phyloP scores from a whole-genome alignment of 2,797 vertebrate genomes.

The Helostoma temminkii region DNA sequence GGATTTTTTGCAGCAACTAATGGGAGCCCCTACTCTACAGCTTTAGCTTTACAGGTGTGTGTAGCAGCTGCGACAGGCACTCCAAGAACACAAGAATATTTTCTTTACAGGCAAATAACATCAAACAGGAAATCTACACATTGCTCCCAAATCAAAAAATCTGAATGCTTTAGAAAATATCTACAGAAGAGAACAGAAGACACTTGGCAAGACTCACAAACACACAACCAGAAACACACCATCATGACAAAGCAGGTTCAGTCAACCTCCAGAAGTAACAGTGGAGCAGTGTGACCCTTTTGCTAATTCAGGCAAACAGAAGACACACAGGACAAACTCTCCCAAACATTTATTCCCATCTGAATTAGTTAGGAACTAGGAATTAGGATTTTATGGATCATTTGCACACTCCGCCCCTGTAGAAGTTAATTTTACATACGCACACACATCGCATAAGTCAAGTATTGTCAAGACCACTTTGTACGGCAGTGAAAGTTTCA shows the following conservation, averaged over 20 bases:
- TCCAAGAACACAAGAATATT: slow-evolving; percentile 58
- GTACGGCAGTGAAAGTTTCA: slow-evolving; percentile 67
- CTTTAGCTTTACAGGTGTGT: slow-evolving; percentile 68
- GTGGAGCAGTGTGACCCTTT: slow-evolving; percentile 60
- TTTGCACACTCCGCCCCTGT: slow-evolving; percentile 17
- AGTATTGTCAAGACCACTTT: slow-evolving; percentile 69
- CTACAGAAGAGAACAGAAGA: slow-evolving; percentile 69
- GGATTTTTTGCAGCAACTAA: slow-evolving; percentile 74
- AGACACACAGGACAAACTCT: slow-evolving; percentile 44
- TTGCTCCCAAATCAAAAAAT: slow-evolving; percentile 52
- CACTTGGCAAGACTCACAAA: slow-evolving; percentile 63
- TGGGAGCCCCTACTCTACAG: slow-evolving; percentile 67
- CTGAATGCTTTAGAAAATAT: slow-evolving; percentile 72
- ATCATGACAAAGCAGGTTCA: slow-evolving; percentile 42
- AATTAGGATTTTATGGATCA: too few relatives aligned
- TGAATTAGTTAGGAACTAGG: slow-evolving; percentile 38
- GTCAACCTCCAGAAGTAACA: slow-evolving; percentile 52
- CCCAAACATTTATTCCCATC: slow-evolving; percentile 18
- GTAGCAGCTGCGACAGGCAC: slow-evolving; percentile 76
- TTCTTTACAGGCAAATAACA: slow-evolving; percentile 62
- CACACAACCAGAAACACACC: slow-evolving; percentile 48
- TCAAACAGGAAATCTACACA: slow-evolving; percentile 54
- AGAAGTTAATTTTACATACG: slow-evolving; percentile 37
- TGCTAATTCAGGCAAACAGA: slow-evolving; percentile 60
- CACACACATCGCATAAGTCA: slow-evolving; percentile 56